Evolutionary conservation across 2,113 vertebrate genomes (phyloP).

Genomic region (Chrysemys picta): DNA sequence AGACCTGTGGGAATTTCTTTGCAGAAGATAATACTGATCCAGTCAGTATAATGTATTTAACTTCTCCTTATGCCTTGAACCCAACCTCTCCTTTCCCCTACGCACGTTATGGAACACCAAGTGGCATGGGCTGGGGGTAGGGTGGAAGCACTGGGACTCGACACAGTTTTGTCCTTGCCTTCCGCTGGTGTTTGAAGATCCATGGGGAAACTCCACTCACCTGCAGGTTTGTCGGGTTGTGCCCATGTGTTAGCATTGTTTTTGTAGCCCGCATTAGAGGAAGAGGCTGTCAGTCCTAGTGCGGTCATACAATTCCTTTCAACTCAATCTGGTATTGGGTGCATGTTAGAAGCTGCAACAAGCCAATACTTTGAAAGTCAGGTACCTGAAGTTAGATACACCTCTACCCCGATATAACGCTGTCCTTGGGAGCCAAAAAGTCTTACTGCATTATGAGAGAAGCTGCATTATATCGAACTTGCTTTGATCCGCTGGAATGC

Average conservation of each 20-base stretch:
- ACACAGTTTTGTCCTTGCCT: not conserved
- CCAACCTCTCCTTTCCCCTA: no score
- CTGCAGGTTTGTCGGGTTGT: not conserved
- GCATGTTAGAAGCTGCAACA: not conserved
- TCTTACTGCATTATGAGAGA: no score
- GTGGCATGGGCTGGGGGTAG: not conserved
- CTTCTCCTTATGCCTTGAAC: not conserved
- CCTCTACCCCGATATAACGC: no score
- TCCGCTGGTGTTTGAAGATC: not conserved
- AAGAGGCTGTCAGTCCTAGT: not conserved
- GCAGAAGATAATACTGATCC: not conserved
- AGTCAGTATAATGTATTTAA: not conserved
- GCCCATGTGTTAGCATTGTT: not conserved
- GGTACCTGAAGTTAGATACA: not conserved
- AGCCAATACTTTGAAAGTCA: not conserved
- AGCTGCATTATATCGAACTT: no score
- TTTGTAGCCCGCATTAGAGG: not conserved
- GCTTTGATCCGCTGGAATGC: no score
- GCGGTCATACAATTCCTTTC: not conserved
- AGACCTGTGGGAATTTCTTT: not conserved
- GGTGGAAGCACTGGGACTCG: not conserved
- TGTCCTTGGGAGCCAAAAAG: no score
- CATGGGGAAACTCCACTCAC: not conserved
- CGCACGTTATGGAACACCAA: not conserved
- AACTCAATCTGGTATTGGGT: not conserved